Conservation (phyloP, 1,140 invertebrate genomes). For the Hyposmocoma kahamanoa region DNA sequence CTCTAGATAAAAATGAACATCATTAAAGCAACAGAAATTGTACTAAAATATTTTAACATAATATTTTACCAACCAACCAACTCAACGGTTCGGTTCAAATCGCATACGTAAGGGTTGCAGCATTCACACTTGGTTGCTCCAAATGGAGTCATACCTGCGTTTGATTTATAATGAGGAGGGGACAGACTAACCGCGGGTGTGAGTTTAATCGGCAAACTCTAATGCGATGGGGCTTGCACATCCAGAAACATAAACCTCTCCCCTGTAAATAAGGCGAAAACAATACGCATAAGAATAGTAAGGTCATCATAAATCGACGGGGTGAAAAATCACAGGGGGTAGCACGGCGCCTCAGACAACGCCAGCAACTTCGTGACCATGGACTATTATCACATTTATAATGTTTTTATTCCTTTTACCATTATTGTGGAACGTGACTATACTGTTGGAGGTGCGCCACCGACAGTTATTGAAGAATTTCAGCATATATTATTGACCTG, state of each 20-base stretch:
- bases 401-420: slow-evolving; percentile 34
- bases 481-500: slow-evolving; percentile 41
- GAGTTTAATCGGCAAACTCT: slow-evolving; percentile 48
- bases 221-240: slow-evolving; percentile 28
- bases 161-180: slow-evolving; percentile 69
- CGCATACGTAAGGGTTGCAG: slow-evolving; percentile 31
- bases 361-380: slow-evolving; percentile 49
- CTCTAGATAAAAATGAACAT: no score
- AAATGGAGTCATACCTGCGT: slow-evolving; percentile 58
- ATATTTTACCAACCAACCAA: no score
- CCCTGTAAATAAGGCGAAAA: slow-evolving; percentile 9
- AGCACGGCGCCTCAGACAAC: slow-evolving; percentile 43
- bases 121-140: slow-evolving; percentile 45
- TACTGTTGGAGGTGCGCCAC: slow-evolving; percentile 38
- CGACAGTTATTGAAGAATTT: slow-evolving; percentile 45
- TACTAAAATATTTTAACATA: no score
- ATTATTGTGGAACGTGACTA: slow-evolving; percentile 41
- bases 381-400: slow-evolving; percentile 55
- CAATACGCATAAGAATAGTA: slow-evolving; percentile 7
- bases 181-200: slow-evolving; percentile 46
- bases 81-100: slow-evolving; percentile 18
- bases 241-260: slow-evolving; percentile 27
- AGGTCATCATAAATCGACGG: slow-evolving; percentile 29
- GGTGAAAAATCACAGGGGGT: slow-evolving; percentile 45
- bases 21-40: no score